Percentiles rank a stretch among this genome's conserved stretches.
Evolutionary conservation across 1,140 invertebrate species (phyloP).

Genomic region (Zaprionus gabonicus): DNA sequence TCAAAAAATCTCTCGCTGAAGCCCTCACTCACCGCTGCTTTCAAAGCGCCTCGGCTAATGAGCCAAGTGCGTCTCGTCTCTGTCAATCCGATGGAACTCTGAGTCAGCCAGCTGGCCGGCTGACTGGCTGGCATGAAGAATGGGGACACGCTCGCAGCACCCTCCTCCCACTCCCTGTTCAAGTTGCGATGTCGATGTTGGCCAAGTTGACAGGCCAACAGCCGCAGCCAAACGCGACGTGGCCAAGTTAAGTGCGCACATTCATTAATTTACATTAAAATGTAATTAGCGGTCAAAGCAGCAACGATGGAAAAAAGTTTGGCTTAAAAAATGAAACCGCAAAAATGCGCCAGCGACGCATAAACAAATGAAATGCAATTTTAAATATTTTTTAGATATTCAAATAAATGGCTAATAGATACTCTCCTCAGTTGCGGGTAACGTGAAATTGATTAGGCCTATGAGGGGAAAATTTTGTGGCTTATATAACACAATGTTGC

Average conservation of each 20-base stretch:
- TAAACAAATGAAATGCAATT: slow-evolving; percentile 65
- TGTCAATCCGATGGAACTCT: slow-evolving; percentile 42
- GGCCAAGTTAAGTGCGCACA: slow-evolving; percentile 74
- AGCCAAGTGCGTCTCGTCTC: slow-evolving; percentile 57
- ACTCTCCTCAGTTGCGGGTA: background rate
- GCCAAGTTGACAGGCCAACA: slow-evolving; percentile 61
- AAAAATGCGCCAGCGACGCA: slow-evolving; percentile 55
- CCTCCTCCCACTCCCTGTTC: background rate
- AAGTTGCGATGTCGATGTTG: background rate
- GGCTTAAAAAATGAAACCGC: slow-evolving; percentile 53
- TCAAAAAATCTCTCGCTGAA: slow-evolving; percentile 65
- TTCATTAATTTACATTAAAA: slow-evolving; percentile 82
- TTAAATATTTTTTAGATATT: slow-evolving; percentile 45
- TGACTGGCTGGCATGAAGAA: slow-evolving; percentile 22
- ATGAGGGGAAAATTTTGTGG: background rate
- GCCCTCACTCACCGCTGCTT: slow-evolving; percentile 38
- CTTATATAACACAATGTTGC: background rate
- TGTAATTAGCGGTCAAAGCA: slow-evolving; percentile 75
- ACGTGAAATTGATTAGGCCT: slow-evolving; percentile 6
- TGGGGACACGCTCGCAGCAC: slow-evolving; percentile 8
- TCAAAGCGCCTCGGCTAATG: slow-evolving; percentile 66
- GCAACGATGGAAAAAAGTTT: slow-evolving; percentile 16
- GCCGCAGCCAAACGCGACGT: slow-evolving; percentile 42
- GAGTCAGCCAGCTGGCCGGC: slow-evolving; percentile 46
- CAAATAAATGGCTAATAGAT: slow-evolving; percentile 8